phyloP scores from a whole-genome alignment of 2,888 invertebrate species.

The Apantesis nais region DNA sequence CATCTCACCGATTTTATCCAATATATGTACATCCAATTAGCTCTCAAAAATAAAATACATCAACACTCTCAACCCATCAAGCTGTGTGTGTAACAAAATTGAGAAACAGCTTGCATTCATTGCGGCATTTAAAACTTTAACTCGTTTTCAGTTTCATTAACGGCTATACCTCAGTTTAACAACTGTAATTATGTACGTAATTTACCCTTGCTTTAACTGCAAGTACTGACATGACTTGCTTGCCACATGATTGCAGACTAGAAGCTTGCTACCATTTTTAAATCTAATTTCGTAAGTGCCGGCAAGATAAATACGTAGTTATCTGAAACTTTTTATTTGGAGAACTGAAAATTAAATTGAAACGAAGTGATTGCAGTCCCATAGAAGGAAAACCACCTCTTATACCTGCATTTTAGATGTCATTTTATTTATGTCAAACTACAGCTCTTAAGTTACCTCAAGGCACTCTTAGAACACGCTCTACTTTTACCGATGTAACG shows the following conservation, averaged over 20 bases:
- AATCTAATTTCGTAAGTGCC: conserved; percentile 23
- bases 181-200: conserved; percentile 78
- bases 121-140: conserved; percentile 79
- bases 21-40: neutral
- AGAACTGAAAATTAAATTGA: neutral
- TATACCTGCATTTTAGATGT: neutral
- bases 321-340: neutral
- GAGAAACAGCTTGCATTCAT: conserved; percentile 83
- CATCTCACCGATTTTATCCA: neutral
- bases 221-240: conserved; percentile 51
- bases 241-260: conserved; percentile 35
- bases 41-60: conserved; percentile 4
- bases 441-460: neutral
- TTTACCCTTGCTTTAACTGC: conserved; percentile 70
- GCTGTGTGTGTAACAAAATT: conserved; percentile 75
- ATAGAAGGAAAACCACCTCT: neutral
- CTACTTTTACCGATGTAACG: neutral
- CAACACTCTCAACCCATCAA: conserved; percentile 54
- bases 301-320: conserved; percentile 6
- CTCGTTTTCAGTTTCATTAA: conserved; percentile 81
- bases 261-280: conserved; percentile 31
- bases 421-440: neutral
- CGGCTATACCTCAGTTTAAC: conserved; percentile 79
- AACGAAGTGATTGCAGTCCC: neutral
- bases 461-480: neutral